phyloP scores from a whole-genome alignment of 2,113 vertebrate genomes.

The Scomber scombrus region DNA sequence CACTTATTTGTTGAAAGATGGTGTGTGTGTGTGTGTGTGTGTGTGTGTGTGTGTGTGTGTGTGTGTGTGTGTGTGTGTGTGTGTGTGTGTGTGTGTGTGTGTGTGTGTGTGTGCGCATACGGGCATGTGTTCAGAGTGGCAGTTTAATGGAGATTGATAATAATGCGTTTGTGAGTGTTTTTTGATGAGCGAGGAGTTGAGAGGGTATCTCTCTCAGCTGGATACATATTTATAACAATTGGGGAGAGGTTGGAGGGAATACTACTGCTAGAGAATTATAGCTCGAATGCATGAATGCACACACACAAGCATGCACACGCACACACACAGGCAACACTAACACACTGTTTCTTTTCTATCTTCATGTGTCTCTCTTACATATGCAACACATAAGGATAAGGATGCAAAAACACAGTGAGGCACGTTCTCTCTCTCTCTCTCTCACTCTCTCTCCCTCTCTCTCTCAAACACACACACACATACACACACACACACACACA shows the following conservation, averaged over 20 bases:
- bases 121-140: background rate
- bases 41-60: conserved; percentile 21
- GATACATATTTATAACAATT: conserved; percentile 74
- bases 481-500: conserved; percentile 27
- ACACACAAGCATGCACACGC: background rate
- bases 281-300: background rate
- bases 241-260: conserved; percentile 61
- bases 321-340: background rate
- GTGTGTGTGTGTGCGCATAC: conserved; percentile 19
- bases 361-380: conserved; percentile 1
- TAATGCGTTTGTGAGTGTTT: conserved; percentile 72
- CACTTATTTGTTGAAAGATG: conserved; percentile 55
- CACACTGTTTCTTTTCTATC: conserved; percentile 22
- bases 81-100: background rate
- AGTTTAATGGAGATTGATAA: conserved; percentile 69
- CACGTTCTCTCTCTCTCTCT: background rate
- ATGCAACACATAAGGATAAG: conserved; percentile 10
- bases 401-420: conserved; percentile 38
- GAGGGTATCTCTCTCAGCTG: conserved; percentile 63
- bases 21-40: conserved; percentile 13
- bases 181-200: conserved; percentile 76
- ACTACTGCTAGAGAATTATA: conserved; percentile 39
- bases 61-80: conserved; percentile 12
- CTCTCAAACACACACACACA: background rate
- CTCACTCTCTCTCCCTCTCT: background rate